Evolutionary conservation across 2,888 invertebrate genomes (phyloP).

Genomic region (Micoletzkya japonica): DNA sequence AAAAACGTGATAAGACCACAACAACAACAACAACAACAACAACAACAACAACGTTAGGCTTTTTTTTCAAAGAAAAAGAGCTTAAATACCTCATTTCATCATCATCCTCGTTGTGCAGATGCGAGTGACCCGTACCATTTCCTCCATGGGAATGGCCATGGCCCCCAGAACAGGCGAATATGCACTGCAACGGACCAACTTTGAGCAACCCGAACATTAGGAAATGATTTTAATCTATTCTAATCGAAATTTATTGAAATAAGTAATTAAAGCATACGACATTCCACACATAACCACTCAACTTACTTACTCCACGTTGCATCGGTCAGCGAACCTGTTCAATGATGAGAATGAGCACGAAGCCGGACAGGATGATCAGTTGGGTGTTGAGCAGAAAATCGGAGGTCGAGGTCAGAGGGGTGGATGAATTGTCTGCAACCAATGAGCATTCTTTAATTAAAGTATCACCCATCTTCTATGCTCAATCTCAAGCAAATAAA

Average conservation of each 20-base stretch:
- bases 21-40: background rate
- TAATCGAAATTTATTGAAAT: too few species aligned
- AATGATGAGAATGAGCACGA: constrained; percentile 54
- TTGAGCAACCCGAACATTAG: too few species aligned
- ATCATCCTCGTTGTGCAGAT: constrained; percentile 21
- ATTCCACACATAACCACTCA: too few species aligned
- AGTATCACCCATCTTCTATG: too few species aligned
- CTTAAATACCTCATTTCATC: constrained; percentile 18
- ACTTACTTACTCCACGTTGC: too few species aligned
- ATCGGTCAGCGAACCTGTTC: constrained; percentile 56
- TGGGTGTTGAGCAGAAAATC: constrained; percentile 40
- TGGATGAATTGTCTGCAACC: too few species aligned
- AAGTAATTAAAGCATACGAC: too few species aligned
- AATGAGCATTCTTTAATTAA: too few species aligned
- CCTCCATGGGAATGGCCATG: constrained; percentile 23
- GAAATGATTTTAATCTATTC: too few species aligned
- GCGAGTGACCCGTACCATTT: constrained; percentile 12
- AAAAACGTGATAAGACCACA: background rate
- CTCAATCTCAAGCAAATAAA: too few species aligned
- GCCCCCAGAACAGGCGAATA: constrained; percentile 26
- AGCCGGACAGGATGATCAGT: constrained; percentile 54
- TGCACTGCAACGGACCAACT: background rate
- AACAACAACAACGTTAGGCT: background rate
- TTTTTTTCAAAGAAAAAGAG: background rate
- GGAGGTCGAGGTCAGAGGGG: background rate